A percentile compares a stretch with the other conserved stretches of the same genome.
phyloP scores from a whole-genome alignment of 1,140 invertebrate species.

The Cydia pomonella region DNA sequence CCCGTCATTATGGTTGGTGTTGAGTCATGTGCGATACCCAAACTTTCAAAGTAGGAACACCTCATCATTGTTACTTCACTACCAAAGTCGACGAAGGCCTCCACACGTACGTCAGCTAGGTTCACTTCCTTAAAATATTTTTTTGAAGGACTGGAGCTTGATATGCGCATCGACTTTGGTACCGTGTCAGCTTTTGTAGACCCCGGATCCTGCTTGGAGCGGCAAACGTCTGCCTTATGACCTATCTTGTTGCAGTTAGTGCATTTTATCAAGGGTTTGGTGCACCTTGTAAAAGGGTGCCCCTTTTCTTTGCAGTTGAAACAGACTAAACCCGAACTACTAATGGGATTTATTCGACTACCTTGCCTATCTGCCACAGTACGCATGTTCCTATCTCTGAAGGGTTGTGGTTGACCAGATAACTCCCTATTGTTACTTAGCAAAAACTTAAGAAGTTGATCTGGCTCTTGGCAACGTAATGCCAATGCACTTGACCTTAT shows the following conservation, averaged over 20 bases:
- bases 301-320: slow-evolving; percentile 31
- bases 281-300: slow-evolving; percentile 6
- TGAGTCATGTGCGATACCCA: not conserved
- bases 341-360: not conserved
- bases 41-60: not conserved
- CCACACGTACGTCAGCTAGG: not conserved
- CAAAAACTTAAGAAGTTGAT: slow-evolving; percentile 35
- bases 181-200: not conserved
- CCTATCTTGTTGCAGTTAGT: slow-evolving; percentile 10
- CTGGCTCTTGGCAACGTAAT: slow-evolving; percentile 31
- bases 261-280: slow-evolving; percentile 10
- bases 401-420: not conserved
- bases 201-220: not conserved
- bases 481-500: slow-evolving; percentile 36
- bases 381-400: not conserved
- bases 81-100: slow-evolving; percentile 30
- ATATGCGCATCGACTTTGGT: not conserved
- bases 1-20: slow-evolving; percentile 19
- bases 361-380: not conserved
- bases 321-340: not conserved
- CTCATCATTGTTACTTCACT: slow-evolving; percentile 23
- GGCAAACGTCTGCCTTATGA: not conserved
- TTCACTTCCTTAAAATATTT: not conserved
- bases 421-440: slow-evolving; percentile 33
- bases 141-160: not conserved